Percentiles rank a stretch among this genome's conserved stretches.
Evolutionary conservation across 2,888 invertebrate species (phyloP).

Genomic region (Caenorhabditis plicata): DNA sequence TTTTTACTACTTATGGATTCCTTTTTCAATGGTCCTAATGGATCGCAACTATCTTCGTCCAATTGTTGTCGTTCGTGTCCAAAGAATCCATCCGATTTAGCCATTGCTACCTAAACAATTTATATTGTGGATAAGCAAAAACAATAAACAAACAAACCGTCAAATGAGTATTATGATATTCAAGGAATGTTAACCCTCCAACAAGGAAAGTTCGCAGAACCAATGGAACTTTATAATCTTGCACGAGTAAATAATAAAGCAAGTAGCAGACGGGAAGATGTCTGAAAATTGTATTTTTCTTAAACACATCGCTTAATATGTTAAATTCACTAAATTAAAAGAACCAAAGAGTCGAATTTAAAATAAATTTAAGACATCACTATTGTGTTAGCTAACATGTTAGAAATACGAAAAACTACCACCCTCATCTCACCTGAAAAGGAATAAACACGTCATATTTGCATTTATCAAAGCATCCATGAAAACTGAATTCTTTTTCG

Average conservation of each 20-base stretch:
- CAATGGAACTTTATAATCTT: conserved; percentile 44
- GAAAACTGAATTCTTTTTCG: conserved; percentile 23
- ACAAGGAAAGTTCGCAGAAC: conserved; percentile 36
- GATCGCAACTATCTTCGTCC: conserved; percentile 48
- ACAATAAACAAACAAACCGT: conserved; percentile 26
- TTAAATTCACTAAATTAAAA: neutral
- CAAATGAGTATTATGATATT: conserved; percentile 52
- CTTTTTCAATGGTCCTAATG: conserved; percentile 49
- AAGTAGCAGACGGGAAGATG: conserved; percentile 47
- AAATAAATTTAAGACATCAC: too few species aligned
- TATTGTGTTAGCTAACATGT: too few species aligned
- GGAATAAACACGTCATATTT: conserved; percentile 44
- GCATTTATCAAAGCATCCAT: conserved; percentile 42
- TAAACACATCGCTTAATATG: too few species aligned
- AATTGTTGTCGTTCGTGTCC: conserved; percentile 44
- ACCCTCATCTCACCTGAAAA: conserved; percentile 35
- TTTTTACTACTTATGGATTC: too few species aligned
- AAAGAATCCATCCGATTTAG: conserved; percentile 51
- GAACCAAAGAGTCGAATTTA: neutral
- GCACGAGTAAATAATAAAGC: conserved; percentile 36
- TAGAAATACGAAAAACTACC: neutral
- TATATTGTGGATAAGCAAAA: neutral
- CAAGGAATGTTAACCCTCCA: conserved; percentile 44
- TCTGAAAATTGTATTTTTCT: too few species aligned
- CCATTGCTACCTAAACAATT: conserved; percentile 36